Evolutionary conservation across 2,888 invertebrate genomes (phyloP).

Genomic region (Spialia ferax): DNA sequence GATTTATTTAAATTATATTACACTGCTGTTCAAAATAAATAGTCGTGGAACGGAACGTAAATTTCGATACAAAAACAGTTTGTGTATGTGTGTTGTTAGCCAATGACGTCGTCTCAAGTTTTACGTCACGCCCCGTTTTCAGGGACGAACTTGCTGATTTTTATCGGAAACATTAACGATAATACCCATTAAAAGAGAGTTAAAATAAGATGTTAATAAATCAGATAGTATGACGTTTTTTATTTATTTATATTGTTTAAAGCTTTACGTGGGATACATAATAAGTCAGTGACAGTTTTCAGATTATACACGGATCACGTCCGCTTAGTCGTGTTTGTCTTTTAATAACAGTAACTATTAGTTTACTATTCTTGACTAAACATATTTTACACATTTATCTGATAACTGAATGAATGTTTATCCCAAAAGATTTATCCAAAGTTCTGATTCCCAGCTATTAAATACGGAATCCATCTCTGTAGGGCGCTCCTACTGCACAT

Average conservation of each 20-base stretch:
- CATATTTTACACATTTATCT: too few relatives aligned
- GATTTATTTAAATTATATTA: neutral
- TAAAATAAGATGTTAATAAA: conserved; percentile 54
- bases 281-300: conserved; percentile 1
- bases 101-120: conserved; percentile 73
- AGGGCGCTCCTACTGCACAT: conserved; percentile 65
- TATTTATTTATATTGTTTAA: conserved; percentile 24
- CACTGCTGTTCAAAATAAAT: neutral
- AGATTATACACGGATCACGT: conserved; percentile 1
- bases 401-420: neutral
- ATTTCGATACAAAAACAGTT: conserved; percentile 49
- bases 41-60: conserved; percentile 65
- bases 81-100: conserved; percentile 50
- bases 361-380: too few relatives aligned
- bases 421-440: neutral
- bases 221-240: conserved; percentile 39
- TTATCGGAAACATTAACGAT: conserved; percentile 58
- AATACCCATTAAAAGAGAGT: conserved; percentile 60
- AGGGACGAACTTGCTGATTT: conserved; percentile 81
- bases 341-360: too few relatives aligned
- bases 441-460: neutral
- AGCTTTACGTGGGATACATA: conserved; percentile 16
- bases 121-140: conserved; percentile 82
- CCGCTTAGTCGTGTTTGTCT: neutral
- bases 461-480: conserved; percentile 49